A percentile compares a stretch with the other conserved stretches of the same genome.
Evolutionary conservation across 2,888 invertebrate species (phyloP).

Genomic region (Tachina grossa): DNA sequence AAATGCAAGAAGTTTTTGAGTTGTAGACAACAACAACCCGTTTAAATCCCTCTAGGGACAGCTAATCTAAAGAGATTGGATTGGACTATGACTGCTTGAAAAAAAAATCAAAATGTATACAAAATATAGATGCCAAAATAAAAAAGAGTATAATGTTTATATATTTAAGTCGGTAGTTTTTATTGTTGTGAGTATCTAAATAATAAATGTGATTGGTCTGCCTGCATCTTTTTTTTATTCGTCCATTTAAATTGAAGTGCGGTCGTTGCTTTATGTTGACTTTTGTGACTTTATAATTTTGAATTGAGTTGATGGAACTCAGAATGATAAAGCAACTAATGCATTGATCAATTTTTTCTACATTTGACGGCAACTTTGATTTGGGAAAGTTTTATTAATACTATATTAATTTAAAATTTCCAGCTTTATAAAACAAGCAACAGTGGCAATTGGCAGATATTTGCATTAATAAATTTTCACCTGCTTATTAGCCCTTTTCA

Average conservation of each 20-base stretch:
- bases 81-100: constrained; percentile 36
- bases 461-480: constrained; percentile 38
- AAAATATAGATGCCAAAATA: background rate
- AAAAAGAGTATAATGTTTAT: constrained; percentile 5
- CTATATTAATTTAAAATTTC: too few relatives aligned
- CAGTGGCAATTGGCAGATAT: background rate
- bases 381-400: background rate
- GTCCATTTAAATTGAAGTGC: constrained; percentile 29
- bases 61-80: constrained; percentile 65
- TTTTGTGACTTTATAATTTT: constrained; percentile 49
- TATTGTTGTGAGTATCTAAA: constrained; percentile 21
- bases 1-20: constrained; percentile 56
- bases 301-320: constrained; percentile 22
- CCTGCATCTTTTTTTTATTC: constrained; percentile 37
- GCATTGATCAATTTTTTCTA: background rate
- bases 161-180: constrained; percentile 43
- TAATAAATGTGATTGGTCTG: constrained; percentile 56
- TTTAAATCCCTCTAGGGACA: constrained; percentile 67
- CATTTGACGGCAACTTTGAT: background rate
- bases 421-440: too few relatives aligned
- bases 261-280: constrained; percentile 39
- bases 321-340: background rate
- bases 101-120: background rate
- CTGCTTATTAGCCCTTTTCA: constrained; percentile 38
- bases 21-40: constrained; percentile 54